These are phyloP conservation scores for Epinephelus moara DNA, from an alignment of 2,113 vertebrate species.

Conservation along the genomic window DNA sequence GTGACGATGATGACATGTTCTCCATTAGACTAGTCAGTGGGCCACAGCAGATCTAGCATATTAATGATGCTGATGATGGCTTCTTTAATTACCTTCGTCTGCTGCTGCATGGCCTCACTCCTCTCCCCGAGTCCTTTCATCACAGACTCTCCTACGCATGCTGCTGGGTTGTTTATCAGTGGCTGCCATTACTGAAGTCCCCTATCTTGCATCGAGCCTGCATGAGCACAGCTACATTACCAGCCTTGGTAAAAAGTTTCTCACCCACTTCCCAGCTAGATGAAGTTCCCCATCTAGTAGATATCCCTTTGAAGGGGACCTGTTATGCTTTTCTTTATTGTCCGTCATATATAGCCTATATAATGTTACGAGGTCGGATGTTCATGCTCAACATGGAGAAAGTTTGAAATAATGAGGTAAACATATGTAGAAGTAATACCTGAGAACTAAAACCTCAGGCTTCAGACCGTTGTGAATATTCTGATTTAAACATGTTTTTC, in stretches of 20 bases:
- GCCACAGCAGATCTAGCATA: slow-evolving; percentile 83
- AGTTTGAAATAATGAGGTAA: no score
- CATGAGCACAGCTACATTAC: slow-evolving; percentile 44
- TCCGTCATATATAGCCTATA: no score
- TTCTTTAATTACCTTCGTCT: slow-evolving; percentile 83
- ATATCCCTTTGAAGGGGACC: background rate
- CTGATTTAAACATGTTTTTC: no score
- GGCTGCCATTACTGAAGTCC: slow-evolving; percentile 69
- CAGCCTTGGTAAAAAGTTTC: slow-evolving; percentile 36
- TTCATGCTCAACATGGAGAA: no score
- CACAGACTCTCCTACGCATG: slow-evolving; percentile 71
- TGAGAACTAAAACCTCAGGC: no score
- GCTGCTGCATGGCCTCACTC: slow-evolving; percentile 73
- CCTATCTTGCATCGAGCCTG: slow-evolving; percentile 59
- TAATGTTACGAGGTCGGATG: no score
- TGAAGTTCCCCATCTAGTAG: background rate
- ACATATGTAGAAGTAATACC: no score
- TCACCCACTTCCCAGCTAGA: slow-evolving; percentile 11
- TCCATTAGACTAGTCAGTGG: slow-evolving; percentile 82
- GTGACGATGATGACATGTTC: slow-evolving; percentile 82
- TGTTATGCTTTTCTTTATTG: no score
- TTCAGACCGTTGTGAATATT: no score
- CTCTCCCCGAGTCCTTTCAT: slow-evolving; percentile 73
- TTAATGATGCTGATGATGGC: slow-evolving; percentile 85
- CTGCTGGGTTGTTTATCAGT: slow-evolving; percentile 75